Evolutionary conservation across 2,113 vertebrate species (phyloP), one percentile per base, ranked within the genome.

Genomic region (Phodopus roborovskii): DNA sequence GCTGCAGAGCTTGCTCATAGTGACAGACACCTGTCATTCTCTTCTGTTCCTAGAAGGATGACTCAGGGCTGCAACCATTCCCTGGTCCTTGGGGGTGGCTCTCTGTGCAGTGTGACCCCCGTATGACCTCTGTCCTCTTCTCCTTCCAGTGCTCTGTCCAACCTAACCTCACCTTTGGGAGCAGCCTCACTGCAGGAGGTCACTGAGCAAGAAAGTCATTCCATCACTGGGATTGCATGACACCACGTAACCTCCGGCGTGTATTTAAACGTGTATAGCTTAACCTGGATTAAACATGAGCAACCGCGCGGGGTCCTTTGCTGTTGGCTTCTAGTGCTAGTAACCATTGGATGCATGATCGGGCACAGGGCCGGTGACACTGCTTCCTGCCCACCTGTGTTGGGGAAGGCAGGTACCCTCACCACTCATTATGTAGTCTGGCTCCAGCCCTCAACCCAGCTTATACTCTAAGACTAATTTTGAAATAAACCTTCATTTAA

Each of bases 101-200:
- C 64, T 71, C 28, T 89, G 48, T 56, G 53, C 3, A 0, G 68
- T 0, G 17, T 85, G 83, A 84, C 5, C 28, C 56, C 15, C 4
- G 17, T 30, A 17, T 97, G 93, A 97, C 91, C 4, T 13, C 24
- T 68, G 20, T 53, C 64, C 50, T 87, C 94, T 97, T 96, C 94
- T 97, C 97, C 2, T 95, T 95, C 7, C 94, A 99, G 99, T 99
- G 96, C 98, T 99, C 93, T 99, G 99, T 97, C 99, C 99, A 24
- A 99, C 99, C 98, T 99, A 99, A 99, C 98, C 95, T 42, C 42
- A 89, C 85, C 60, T 66, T 39, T 30, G 96, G 96, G 98, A 97
- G 92, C 96, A 89, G 85, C 92, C 95, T 94, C 50, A 92, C 96
- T 84, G 88, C 94, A 91, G 96, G 97, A 97, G 96, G 97, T 97